Percentiles rank a stretch among this genome's conserved stretches.
These are phyloP conservation scores for Oasisia sp. DNA, from an alignment of 2,888 invertebrate genomes.

Conservation along the genomic window DNA sequence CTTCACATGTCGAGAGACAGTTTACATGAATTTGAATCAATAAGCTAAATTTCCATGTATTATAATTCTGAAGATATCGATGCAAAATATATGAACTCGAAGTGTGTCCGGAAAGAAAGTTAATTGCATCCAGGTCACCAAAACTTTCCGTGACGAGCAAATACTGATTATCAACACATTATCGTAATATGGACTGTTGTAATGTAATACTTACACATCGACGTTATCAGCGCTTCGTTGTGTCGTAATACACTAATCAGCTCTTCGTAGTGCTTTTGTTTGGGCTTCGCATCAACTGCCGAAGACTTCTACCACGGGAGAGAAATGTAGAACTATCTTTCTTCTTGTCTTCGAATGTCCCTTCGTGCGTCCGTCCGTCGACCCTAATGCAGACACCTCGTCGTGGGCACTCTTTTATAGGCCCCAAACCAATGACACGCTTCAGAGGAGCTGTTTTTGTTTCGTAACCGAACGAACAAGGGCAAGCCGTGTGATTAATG, in stretches of 20 bases:
- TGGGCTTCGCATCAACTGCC: no score
- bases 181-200: background rate
- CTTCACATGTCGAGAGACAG: no score
- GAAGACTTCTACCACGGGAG: no score
- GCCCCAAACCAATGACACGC: background rate
- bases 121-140: background rate
- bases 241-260: no score
- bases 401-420: background rate
- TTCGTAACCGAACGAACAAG: background rate
- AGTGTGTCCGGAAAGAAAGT: background rate
- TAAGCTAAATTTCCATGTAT: background rate
- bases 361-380: background rate
- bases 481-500: background rate
- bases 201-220: background rate
- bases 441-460: background rate
- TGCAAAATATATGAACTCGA: background rate
- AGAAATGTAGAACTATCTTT: background rate
- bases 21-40: background rate
- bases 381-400: background rate
- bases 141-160: background rate
- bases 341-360: background rate
- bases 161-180: background rate
- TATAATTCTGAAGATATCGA: background rate
- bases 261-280: no score
- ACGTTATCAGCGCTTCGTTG: no score